phyloP scores from a whole-genome alignment of 2,113 vertebrate genomes.

The Hyperoodon ampullatus region DNA sequence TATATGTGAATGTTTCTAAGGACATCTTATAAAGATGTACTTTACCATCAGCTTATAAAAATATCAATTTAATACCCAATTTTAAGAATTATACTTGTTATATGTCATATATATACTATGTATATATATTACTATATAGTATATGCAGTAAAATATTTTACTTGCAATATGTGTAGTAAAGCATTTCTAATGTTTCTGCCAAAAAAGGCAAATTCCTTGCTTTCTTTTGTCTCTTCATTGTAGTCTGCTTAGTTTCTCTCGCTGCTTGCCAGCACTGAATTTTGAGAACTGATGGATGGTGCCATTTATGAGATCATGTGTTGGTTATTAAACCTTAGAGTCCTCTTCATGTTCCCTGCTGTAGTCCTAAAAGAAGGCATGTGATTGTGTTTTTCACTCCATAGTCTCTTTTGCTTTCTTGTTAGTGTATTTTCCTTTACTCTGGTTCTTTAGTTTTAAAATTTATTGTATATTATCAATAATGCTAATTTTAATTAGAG shows the following conservation, averaged over 20 bases:
- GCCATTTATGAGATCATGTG: not conserved
- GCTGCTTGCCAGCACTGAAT: not conserved
- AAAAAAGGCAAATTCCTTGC: slow-evolving; percentile 26
- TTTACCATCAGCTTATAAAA: slow-evolving; percentile 43
- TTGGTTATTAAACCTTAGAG: not conserved
- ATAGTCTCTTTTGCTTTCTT: not conserved
- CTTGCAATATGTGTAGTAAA: not conserved
- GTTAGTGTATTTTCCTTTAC: slow-evolving; percentile 40
- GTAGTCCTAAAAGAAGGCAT: not conserved
- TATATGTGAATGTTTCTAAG: slow-evolving; percentile 16
- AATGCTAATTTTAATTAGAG: slow-evolving; percentile 45
- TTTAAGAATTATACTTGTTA: slow-evolving; percentile 32
- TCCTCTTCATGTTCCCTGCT: not conserved
- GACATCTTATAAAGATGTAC: slow-evolving; percentile 1
- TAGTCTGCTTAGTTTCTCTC: slow-evolving; percentile 34
- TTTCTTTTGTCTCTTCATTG: not conserved
- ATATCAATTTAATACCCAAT: not conserved
- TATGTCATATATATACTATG: not conserved
- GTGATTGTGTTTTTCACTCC: not conserved
- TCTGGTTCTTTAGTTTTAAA: slow-evolving; percentile 35
- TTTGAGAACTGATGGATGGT: not conserved
- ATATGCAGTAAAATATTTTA: not conserved
- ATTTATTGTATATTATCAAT: not conserved
- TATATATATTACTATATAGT: not conserved
- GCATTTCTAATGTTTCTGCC: slow-evolving; percentile 36